Percentiles rank a stretch among this genome's conserved stretches.
These are phyloP conservation scores for Sebastes umbrosus DNA, from an alignment of 2,797 vertebrate genomes.

Conservation along the genomic window DNA sequence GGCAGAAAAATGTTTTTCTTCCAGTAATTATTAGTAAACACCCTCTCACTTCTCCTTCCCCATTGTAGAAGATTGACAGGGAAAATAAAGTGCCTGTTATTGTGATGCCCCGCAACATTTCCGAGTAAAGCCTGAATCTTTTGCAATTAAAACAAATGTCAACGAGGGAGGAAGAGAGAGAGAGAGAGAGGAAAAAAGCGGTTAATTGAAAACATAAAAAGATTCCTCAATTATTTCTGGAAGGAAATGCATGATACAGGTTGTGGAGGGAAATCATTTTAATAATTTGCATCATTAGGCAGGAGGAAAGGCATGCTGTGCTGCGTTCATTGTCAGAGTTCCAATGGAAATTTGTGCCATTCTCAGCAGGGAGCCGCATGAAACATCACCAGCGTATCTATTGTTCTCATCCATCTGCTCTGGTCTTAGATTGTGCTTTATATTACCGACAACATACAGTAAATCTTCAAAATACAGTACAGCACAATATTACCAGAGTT, in stretches of 20 bases:
- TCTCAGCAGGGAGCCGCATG: constrained; percentile 40
- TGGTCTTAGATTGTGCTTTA: not conserved
- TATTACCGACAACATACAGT: not conserved
- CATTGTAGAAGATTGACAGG: constrained; percentile 64
- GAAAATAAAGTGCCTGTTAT: constrained; percentile 55
- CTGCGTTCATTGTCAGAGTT: constrained; percentile 26
- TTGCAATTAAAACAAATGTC: constrained; percentile 66
- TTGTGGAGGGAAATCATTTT: constrained; percentile 55
- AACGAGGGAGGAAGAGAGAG: constrained; percentile 1
- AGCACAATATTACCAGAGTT: not conserved
- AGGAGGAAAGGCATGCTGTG: constrained; percentile 28
- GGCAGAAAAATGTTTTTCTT: constrained; percentile 43
- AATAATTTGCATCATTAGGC: constrained; percentile 72
- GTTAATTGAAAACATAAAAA: constrained; percentile 77
- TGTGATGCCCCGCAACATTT: constrained; percentile 47
- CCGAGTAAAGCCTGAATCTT: constrained; percentile 43
- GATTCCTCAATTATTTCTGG: constrained; percentile 71
- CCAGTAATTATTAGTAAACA: constrained; percentile 69
- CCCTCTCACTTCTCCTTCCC: constrained; percentile 30
- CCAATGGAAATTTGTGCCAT: constrained; percentile 28
- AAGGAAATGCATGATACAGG: constrained; percentile 59
- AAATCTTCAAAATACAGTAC: constrained; percentile 1
- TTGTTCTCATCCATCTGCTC: not conserved
- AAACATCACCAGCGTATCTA: not conserved
- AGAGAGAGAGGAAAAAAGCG: not conserved